Evolutionary conservation across 2,888 invertebrate species (phyloP).

Genomic region (Lasioglossum leucozonium): DNA sequence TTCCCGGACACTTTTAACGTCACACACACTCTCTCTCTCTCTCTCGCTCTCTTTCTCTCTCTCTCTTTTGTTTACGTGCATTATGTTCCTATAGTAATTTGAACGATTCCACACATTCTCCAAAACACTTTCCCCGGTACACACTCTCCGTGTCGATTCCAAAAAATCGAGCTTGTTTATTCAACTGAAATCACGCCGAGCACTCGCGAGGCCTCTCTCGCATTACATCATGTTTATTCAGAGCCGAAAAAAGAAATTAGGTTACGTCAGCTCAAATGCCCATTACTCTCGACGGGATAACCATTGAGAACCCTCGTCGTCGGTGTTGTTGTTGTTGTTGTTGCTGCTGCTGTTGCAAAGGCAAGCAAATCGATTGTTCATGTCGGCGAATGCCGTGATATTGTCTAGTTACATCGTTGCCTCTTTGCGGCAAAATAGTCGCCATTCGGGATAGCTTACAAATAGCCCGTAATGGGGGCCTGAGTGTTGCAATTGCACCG

Average conservation of each 20-base stretch:
- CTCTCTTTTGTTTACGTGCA: neutral
- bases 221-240: neutral
- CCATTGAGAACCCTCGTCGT: neutral
- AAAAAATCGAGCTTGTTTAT: neutral
- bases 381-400: constrained; percentile 7
- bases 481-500: constrained; percentile 28
- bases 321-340: neutral
- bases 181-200: neutral
- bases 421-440: constrained; percentile 29
- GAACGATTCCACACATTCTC: neutral
- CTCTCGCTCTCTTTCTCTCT: no score
- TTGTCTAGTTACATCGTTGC: constrained; percentile 7
- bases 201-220: neutral
- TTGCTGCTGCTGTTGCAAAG: neutral
- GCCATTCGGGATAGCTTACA: constrained; percentile 7
- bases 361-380: neutral
- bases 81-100: neutral
- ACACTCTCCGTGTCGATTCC: neutral
- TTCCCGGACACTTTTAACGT: neutral
- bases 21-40: neutral
- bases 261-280: neutral
- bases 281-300: neutral
- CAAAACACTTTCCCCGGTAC: neutral
- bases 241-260: neutral
- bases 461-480: constrained; percentile 13